These are phyloP conservation scores for Salmo trutta DNA, from an alignment of 2,797 vertebrate genomes.

Conservation along the genomic window DNA sequence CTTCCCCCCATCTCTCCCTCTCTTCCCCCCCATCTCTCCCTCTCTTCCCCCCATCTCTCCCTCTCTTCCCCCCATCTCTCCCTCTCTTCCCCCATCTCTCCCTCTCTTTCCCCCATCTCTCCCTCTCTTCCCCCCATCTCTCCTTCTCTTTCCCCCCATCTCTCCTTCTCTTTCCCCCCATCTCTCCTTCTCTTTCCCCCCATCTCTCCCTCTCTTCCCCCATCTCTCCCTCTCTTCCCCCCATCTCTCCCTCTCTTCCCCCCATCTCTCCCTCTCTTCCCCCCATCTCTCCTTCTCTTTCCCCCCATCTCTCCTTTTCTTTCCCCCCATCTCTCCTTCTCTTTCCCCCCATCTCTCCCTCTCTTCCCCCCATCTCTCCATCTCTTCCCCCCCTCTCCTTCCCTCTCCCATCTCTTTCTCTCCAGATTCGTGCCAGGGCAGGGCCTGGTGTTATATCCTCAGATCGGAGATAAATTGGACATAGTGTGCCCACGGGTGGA, in stretches of 20 bases:
- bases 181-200: conserved; percentile 56
- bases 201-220: conserved; percentile 45
- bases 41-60: no score
- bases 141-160: conserved; percentile 21
- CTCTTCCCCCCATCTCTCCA: no score
- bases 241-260: no score
- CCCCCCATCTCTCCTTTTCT: conserved; percentile 40
- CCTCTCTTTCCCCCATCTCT: background rate
- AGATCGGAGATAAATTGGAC: conserved; percentile 99
- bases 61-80: no score
- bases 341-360: conserved; percentile 46
- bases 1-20: no score
- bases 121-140: conserved; percentile 34
- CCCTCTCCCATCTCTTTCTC: conserved; percentile 50
- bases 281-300: conserved; percentile 1
- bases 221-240: conserved; percentile 53
- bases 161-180: conserved; percentile 22
- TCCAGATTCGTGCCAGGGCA: conserved; percentile 93
- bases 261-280: no score
- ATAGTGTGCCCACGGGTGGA: conserved; percentile 98
- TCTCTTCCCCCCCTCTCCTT: conserved; percentile 4
- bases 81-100: background rate
- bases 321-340: conserved; percentile 14
- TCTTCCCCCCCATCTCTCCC: no score
- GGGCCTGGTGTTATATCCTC: conserved; percentile 95